Evolutionary conservation across 2,888 invertebrate species (phyloP).

Genomic region (Phengaris arion): DNA sequence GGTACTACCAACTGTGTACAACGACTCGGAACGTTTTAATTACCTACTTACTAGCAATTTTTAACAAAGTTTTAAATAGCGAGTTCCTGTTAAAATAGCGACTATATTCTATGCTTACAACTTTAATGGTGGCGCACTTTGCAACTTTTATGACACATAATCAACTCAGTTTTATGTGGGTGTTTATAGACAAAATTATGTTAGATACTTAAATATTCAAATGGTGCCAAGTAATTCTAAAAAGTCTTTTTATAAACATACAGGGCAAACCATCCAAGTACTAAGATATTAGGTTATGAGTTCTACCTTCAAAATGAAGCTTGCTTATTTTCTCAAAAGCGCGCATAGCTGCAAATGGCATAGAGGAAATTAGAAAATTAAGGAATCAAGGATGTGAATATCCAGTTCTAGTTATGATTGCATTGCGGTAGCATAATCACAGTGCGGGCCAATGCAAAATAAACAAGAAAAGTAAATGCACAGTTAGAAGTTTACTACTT

Average conservation of each 20-base stretch:
- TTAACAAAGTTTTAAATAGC: not conserved
- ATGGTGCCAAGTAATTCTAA: not conserved
- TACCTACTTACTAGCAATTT: too few relatives aligned
- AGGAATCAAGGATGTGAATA: not conserved
- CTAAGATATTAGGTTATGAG: not conserved
- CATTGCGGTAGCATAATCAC: constrained; percentile 3
- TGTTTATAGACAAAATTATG: not conserved
- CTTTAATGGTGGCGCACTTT: not conserved
- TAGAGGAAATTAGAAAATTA: not conserved
- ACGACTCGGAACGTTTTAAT: too few relatives aligned
- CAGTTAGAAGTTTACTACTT: constrained; percentile 4
- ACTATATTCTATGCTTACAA: not conserved
- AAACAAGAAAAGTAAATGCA: not conserved
- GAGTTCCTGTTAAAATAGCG: not conserved
- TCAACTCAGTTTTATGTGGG: not conserved
- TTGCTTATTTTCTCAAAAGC: not conserved
- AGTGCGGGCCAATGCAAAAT: constrained; percentile 14
- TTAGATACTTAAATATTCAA: not conserved
- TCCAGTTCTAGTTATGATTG: constrained; percentile 9
- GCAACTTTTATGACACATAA: constrained; percentile 19
- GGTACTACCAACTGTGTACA: too few relatives aligned
- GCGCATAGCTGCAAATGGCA: not conserved
- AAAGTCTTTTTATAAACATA: not conserved
- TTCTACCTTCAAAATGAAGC: too few relatives aligned
- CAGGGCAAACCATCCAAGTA: not conserved